A percentile compares a stretch with the other conserved stretches of the same genome.
Conservation (phyloP, 2,888 invertebrate genomes). For the Blastobasis lacticolella region DNA sequence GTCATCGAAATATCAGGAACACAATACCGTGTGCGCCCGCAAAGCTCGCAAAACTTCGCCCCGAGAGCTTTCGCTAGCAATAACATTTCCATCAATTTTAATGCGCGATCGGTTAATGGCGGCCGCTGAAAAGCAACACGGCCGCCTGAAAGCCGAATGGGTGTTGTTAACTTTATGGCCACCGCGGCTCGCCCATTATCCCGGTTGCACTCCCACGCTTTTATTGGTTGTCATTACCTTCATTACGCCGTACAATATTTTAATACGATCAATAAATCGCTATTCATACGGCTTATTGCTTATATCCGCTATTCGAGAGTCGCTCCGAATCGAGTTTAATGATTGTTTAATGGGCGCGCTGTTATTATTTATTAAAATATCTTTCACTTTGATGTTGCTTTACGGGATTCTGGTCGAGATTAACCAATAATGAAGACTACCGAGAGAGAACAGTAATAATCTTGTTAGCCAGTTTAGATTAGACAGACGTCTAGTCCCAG, state of each 20-base stretch:
- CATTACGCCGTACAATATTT: constrained; percentile 22
- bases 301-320: constrained; percentile 12
- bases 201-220: constrained; percentile 15
- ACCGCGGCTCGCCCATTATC: constrained; percentile 25
- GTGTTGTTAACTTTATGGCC: constrained; percentile 43
- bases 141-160: constrained; percentile 20
- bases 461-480: neutral
- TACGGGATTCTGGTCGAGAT: neutral
- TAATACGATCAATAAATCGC: constrained; percentile 23
- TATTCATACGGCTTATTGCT: constrained; percentile 11
- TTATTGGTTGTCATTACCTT: constrained; percentile 39
- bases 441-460: neutral
- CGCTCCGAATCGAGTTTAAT: neutral
- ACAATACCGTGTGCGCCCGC: no score
- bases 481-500: no score
- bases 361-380: no score
- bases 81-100: constrained; percentile 12
- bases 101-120: constrained; percentile 11
- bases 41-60: no score
- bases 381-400: neutral
- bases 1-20: no score
- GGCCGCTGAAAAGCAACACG: constrained; percentile 8
- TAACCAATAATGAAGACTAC: neutral
- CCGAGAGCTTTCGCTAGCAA: no score
- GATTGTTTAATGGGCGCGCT: neutral